A percentile compares a stretch with the other conserved stretches of the same genome.
Evolutionary conservation across 2,888 invertebrate genomes (phyloP).

Genomic region (Pseudococcus viburni): DNA sequence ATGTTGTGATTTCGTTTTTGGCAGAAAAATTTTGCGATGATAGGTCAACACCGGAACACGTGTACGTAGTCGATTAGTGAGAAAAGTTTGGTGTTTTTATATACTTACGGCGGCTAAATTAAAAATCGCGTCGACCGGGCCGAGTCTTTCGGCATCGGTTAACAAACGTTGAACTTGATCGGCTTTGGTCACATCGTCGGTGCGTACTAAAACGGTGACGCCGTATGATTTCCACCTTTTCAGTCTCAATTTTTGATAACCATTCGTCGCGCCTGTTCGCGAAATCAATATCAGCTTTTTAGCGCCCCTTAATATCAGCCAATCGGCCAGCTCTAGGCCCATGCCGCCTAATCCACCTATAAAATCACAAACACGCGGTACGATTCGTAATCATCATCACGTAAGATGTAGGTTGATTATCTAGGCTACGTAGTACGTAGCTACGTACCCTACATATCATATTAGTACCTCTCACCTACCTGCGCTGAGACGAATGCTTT

Average conservation of each 20-base stretch:
- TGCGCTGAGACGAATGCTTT: too few species aligned
- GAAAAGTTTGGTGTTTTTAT: too few species aligned
- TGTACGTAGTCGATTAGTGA: too few species aligned
- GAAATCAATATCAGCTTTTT: constrained; percentile 56
- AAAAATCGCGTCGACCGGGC: constrained; percentile 60
- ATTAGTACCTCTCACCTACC: too few species aligned
- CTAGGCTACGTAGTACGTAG: too few species aligned
- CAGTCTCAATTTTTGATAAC: constrained; percentile 62
- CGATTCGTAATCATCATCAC: not conserved
- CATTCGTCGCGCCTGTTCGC: constrained; percentile 1
- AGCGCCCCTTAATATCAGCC: constrained; percentile 59
- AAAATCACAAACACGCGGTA: not conserved
- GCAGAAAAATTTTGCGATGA: too few species aligned
- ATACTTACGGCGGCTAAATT: constrained; percentile 63
- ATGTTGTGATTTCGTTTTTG: too few species aligned
- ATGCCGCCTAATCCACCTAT: constrained; percentile 66
- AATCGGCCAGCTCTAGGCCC: constrained; percentile 64
- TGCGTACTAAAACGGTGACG: constrained; percentile 23
- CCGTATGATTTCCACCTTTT: constrained; percentile 59
- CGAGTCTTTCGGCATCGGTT: constrained; percentile 24
- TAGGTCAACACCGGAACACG: too few species aligned
- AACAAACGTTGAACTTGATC: constrained; percentile 38
- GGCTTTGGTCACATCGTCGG: constrained; percentile 45
- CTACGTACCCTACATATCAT: too few species aligned
- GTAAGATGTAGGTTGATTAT: too few species aligned